Base-by-base conservation (phyloP, 2,888 invertebrate genomes). In the Homarus gammarus region DNA sequence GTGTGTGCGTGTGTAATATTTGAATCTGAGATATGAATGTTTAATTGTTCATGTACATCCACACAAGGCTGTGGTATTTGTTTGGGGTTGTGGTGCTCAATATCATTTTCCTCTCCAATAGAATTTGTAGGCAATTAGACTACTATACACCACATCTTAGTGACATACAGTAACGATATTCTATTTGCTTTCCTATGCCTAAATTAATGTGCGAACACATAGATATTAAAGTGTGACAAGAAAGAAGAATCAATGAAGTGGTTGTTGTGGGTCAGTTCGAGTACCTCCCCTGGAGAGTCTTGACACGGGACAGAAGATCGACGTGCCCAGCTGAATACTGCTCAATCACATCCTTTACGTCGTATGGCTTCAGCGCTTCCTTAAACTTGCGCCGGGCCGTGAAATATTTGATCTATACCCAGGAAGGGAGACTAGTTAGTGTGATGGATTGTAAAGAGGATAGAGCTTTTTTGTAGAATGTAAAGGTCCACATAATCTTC, bases 271-370 rank as follows among this genome's bases (percentile, higher is more conserved):
- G 84, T n/a, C 78, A 68, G 61, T 49, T 79, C 22, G 22, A 84
- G 84, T 89, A 92, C 93, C 92, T 92, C 81, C 87, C 90, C 81
- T 93, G 92, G 33, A 93, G 91, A 77, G 91, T 90, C 90, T 93
- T 93, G 68, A 93, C 93, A 70, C 95, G 93, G 8, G 94, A 94
- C 89, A 95, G 93, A 93, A 95, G 94, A 93, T 95, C 95, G 40
- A 95, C 94, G 92, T 95, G 95, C 81, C 93, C 93, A 0, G 95
- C 94, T 0, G 95, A 95, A 92, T 95, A 95, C 93, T 95, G 95
- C 92, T 95, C 95, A 94, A 98, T 98, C 93, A 98, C 98, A 95
- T 98, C 98, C 95, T 98, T 98, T 93, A 98, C 98, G 95, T 98
- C 98, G 95, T 98, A 98, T 92, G 98, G 98, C 95, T 98, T 97